A percentile compares a stretch with the other conserved stretches of the same genome.
These are phyloP conservation scores for Clistopyga incitator DNA, from an alignment of 2,888 invertebrate species.

Conservation along the genomic window DNA sequence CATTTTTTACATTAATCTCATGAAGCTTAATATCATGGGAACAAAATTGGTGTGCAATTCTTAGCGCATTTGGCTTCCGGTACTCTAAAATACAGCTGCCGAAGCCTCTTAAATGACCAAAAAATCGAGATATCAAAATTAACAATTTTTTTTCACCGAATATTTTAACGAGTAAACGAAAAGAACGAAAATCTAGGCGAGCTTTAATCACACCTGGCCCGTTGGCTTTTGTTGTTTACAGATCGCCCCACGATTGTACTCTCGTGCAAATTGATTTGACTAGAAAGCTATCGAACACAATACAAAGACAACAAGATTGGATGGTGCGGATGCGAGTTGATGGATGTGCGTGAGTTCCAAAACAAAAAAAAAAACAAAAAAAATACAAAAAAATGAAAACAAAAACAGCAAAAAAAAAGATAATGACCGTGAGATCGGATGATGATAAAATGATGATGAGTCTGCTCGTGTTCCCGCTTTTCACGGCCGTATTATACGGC, in stretches of 20 bases:
- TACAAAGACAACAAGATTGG: conserved; percentile 84
- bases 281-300: conserved; percentile 84
- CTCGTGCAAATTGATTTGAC: conserved; percentile 83
- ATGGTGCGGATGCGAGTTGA: conserved; percentile 83
- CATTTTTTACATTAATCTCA: not conserved
- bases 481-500: conserved; percentile 53
- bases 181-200: conserved; percentile 54
- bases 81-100: not conserved
- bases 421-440: conserved; percentile 64
- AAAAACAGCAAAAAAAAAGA: conserved; percentile 39
- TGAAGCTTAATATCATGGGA: no score
- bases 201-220: conserved; percentile 76
- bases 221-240: conserved; percentile 82
- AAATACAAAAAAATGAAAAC: conserved; percentile 59
- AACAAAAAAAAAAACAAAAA: conserved; percentile 63
- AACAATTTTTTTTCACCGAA: not conserved
- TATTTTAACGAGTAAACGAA: conserved; percentile 1
- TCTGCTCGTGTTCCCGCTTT: conserved; percentile 80
- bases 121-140: conserved; percentile 53
- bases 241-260: conserved; percentile 83
- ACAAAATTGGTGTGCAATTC: no score
- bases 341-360: conserved; percentile 83
- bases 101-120: conserved; percentile 44
- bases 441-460: conserved; percentile 73
- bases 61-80: not conserved